A percentile compares a stretch with the other conserved stretches of the same genome.
phyloP scores from a whole-genome alignment of 2,888 invertebrate species.

The Sarcophaga rosellei region DNA sequence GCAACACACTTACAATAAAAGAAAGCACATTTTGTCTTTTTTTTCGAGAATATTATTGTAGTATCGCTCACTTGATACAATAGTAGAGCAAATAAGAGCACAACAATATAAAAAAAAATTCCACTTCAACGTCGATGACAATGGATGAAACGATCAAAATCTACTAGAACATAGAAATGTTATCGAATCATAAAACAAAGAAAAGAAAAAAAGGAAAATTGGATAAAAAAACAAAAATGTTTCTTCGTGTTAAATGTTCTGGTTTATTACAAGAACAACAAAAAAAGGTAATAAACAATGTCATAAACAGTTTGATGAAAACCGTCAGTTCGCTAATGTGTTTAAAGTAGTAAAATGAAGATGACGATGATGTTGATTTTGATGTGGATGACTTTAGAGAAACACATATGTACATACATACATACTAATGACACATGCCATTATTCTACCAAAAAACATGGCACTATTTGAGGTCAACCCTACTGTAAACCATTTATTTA shows the following conservation, averaged over 20 bases:
- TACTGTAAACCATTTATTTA: no score
- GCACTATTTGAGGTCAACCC: not conserved
- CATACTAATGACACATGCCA: slow-evolving; percentile 37
- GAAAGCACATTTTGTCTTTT: no score
- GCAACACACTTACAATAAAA: no score
- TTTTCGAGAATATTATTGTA: no score
- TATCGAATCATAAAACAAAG: no score
- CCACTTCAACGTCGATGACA: no score
- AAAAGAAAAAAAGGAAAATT: not conserved
- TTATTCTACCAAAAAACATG: not conserved
- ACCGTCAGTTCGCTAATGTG: slow-evolving; percentile 17
- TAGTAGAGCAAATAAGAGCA: no score
- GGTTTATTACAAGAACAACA: not conserved
- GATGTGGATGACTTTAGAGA: slow-evolving; percentile 20
- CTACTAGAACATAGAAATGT: no score
- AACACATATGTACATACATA: not conserved
- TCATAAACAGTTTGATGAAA: not conserved
- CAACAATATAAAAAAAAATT: no score
- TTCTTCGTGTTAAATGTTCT: not conserved
- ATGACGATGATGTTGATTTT: not conserved
- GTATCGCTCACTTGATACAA: no score
- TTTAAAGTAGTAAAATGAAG: slow-evolving; percentile 18
- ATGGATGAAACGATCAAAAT: no score
- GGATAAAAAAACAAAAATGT: not conserved
- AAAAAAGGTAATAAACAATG: no score